These are phyloP conservation scores for Drosophila mercatorum DNA, from an alignment of 2,888 invertebrate species.

Conservation along the genomic window DNA sequence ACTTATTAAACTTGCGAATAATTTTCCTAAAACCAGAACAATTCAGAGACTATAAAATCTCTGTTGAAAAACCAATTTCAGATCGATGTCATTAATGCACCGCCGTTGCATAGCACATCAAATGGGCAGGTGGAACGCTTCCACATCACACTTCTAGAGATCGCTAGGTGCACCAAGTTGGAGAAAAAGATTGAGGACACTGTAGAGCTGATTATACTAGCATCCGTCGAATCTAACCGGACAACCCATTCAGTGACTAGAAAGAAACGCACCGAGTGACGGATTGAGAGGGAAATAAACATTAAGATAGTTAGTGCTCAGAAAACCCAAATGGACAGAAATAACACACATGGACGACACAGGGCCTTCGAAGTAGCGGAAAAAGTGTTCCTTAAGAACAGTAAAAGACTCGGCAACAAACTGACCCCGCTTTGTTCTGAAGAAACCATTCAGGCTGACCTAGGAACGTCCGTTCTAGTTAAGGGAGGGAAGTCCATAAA, in stretches of 20 bases:
- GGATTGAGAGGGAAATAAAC: not conserved
- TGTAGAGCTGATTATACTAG: too few species aligned
- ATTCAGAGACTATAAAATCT: not conserved
- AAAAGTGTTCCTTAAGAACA: not conserved
- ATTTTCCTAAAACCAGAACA: not conserved
- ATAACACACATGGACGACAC: not conserved
- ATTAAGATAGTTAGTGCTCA: not conserved
- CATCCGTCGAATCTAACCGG: not conserved
- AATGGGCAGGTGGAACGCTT: not conserved
- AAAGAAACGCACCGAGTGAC: not conserved
- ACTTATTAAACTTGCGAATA: not conserved
- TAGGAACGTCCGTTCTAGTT: too few species aligned
- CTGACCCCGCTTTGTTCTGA: too few species aligned
- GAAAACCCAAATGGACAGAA: not conserved
- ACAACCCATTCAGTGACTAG: not conserved
- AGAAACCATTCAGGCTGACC: too few species aligned
- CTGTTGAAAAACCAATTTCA: not conserved
- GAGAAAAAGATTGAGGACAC: not conserved
- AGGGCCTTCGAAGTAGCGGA: not conserved
- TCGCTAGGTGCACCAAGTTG: not conserved
- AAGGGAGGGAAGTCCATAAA: too few species aligned
- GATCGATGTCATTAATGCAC: not conserved
- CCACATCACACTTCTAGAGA: not conserved
- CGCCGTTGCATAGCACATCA: not conserved
- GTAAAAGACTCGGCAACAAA: not conserved